Evolutionary conservation across 2,888 invertebrate species (phyloP).

Genomic region (Ischnura elegans): DNA sequence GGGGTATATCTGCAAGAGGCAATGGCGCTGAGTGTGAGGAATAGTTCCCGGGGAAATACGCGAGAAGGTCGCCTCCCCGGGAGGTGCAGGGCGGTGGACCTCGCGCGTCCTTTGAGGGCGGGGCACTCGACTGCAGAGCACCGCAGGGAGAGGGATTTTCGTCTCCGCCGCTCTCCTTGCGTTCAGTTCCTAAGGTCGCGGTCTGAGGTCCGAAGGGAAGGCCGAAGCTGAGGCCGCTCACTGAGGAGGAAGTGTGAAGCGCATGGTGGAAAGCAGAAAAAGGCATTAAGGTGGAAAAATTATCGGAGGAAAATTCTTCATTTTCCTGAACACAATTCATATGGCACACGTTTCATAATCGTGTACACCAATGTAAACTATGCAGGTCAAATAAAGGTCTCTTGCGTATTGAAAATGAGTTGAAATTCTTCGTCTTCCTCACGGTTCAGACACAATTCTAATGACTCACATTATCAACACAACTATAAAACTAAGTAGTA

Average conservation of each 20-base stretch:
- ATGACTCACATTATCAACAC: too few relatives aligned
- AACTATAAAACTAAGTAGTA: too few relatives aligned
- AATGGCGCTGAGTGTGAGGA: neutral
- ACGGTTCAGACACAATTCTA: too few relatives aligned
- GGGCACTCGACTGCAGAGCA: neutral
- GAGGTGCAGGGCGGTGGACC: neutral
- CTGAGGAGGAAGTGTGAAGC: neutral
- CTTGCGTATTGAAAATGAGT: too few relatives aligned
- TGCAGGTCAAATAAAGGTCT: too few relatives aligned
- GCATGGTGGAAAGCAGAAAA: too few relatives aligned
- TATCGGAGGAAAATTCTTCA: too few relatives aligned
- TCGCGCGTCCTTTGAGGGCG: neutral
- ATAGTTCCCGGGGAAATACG: neutral
- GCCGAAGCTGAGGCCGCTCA: neutral
- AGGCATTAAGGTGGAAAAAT: too few relatives aligned
- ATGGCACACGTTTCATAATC: too few relatives aligned
- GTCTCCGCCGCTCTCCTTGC: neutral
- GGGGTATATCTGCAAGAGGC: neutral
- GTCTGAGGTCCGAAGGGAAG: neutral
- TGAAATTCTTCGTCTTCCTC: too few relatives aligned
- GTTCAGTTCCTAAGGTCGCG: constrained; percentile 2
- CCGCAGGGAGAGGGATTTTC: neutral
- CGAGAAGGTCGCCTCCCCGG: neutral
- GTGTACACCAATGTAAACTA: too few relatives aligned
- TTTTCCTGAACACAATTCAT: too few relatives aligned